These are phyloP conservation scores for Diaphora mendica DNA, from an alignment of 2,888 invertebrate genomes.

Conservation along the genomic window DNA sequence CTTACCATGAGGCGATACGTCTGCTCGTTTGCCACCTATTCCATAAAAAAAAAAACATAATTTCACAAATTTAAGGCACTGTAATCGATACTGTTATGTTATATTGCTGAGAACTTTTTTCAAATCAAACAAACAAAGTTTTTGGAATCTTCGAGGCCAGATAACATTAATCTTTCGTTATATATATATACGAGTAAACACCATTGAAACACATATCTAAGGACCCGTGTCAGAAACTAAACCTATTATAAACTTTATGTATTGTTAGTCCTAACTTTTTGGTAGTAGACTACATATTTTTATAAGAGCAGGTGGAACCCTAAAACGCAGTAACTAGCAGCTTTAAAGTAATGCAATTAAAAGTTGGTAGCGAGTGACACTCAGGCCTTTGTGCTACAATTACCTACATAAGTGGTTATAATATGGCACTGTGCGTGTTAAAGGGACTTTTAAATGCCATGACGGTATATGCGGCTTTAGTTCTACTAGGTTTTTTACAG, in stretches of 20 bases:
- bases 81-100: no score
- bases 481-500: neutral
- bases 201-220: slow-evolving; percentile 24
- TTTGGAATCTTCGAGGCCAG: neutral
- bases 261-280: slow-evolving; percentile 24
- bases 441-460: slow-evolving; percentile 21
- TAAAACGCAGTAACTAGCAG: slow-evolving; percentile 32
- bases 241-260: slow-evolving; percentile 41
- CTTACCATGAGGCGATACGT: no score
- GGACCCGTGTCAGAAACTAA: slow-evolving; percentile 27
- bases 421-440: slow-evolving; percentile 23
- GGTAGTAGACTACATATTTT: slow-evolving; percentile 24
- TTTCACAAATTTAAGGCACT: neutral
- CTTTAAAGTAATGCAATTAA: slow-evolving; percentile 54
- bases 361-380: slow-evolving; percentile 52
- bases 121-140: neutral
- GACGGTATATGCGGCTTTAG: slow-evolving; percentile 14
- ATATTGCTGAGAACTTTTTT: neutral
- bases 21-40: no score
- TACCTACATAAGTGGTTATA: slow-evolving; percentile 43
- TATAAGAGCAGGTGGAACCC: slow-evolving; percentile 28
- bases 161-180: neutral
- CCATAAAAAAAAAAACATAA: no score
- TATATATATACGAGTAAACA: neutral
- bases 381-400: slow-evolving; percentile 43